Evolutionary conservation across 2,797 vertebrate genomes (phyloP), one percentile per base, ranked within the genome.

Genomic region (Muscicapa comitata): DNA sequence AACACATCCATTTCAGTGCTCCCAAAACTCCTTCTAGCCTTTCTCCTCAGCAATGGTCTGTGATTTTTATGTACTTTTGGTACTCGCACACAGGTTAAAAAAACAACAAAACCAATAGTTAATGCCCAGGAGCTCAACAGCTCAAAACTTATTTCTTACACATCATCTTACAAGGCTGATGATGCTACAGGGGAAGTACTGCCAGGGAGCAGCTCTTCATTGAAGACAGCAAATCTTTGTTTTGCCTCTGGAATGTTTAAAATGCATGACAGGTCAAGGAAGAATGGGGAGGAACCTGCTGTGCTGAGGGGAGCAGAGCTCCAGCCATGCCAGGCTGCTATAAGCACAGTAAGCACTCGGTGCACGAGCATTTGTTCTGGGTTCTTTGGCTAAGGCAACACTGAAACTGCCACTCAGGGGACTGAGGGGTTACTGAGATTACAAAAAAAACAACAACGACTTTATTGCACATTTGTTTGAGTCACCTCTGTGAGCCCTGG

Each of bases 291-390:
- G 42, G 20, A 17, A 63, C 16, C 23, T 59, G 26, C 13, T 42
- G 72, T 26, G 70, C 48, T 55, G 45, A 43, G 3, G 20, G 29
- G 28, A 86, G 31, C 40, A 43, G 13, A 93, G 40, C n/a, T n/a
- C n/a, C n/a, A n/a, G n/a, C n/a, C n/a, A n/a, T n/a, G n/a, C n/a
- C n/a, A n/a, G n/a, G n/a, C 0, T 0, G 13, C 13, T 13, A 28
- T 0, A 1, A 75, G 58, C 62, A 28, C 21, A 1, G 1, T 2
- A 3, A 76, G 35, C 23, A n/a, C 9, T 62, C 1, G 1, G 19
- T 1, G n/a, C 29, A 15, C 0, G 0, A 14, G 19, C 21, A 9
- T 35, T 31, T 72, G 6, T 45, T 55, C 43, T 20, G 65, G 2
- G 18, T 20, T n/a, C 8, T 31, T 78, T 61, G 45, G 45, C 43